phyloP scores from a whole-genome alignment of 2,797 vertebrate species.

The Mus caroli region DNA sequence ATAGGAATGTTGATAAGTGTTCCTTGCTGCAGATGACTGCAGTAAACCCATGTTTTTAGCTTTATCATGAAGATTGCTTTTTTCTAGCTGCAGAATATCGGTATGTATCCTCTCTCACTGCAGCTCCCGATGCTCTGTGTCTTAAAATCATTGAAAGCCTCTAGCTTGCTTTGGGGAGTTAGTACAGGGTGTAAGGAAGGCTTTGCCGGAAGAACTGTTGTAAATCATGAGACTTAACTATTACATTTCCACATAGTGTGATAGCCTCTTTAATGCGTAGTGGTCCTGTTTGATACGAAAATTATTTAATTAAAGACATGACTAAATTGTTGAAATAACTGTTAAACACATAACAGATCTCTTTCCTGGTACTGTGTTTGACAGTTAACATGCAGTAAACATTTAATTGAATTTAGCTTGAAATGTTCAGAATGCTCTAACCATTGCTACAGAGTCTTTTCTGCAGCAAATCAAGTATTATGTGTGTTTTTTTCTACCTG shows the following conservation, averaged over 20 bases:
- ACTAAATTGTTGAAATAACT: constrained; percentile 85
- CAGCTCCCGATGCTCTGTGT: constrained; percentile 89
- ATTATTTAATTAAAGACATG: constrained; percentile 64
- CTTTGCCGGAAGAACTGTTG: constrained; percentile 92
- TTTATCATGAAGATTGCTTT: constrained; percentile 85
- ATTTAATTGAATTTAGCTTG: constrained; percentile 82
- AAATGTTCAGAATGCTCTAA: constrained; percentile 92
- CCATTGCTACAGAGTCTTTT: constrained; percentile 93
- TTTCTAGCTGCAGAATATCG: constrained; percentile 88
- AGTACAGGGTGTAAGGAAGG: constrained; percentile 90
- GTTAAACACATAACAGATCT: constrained; percentile 87
- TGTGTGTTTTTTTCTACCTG: constrained; percentile 89
- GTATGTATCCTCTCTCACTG: constrained; percentile 87
- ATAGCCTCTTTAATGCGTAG: constrained; percentile 79
- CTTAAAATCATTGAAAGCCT: constrained; percentile 87
- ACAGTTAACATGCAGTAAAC: constrained; percentile 83
- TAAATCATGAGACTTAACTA: constrained; percentile 79
- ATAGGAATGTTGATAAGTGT: constrained; percentile 83
- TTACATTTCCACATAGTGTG: constrained; percentile 75
- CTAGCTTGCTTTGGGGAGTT: constrained; percentile 87
- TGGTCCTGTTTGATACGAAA: constrained; percentile 75
- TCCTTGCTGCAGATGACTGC: constrained; percentile 87
- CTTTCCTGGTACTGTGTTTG: constrained; percentile 86
- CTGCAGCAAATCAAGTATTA: constrained; percentile 92
- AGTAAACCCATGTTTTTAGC: constrained; percentile 85